Percentiles rank a stretch among this genome's conserved stretches.
phyloP scores from a whole-genome alignment of 2,888 invertebrate genomes.

The Lepeophtheirus nordmannii region DNA sequence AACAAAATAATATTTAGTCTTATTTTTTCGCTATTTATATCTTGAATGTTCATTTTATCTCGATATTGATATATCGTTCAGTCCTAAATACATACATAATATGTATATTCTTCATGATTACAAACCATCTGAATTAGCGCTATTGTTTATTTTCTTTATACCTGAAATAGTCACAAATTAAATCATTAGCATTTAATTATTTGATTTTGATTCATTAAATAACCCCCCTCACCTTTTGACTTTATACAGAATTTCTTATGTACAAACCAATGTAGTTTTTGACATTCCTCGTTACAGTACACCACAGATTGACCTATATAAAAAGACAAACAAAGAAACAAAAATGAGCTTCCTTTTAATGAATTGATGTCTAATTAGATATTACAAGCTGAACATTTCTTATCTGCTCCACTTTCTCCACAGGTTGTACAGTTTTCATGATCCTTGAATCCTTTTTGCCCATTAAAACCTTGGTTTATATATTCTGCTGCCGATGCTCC shows the following conservation, averaged over 20 bases:
- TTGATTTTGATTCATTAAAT: too few relatives aligned
- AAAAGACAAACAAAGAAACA: not conserved
- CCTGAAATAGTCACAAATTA: too few relatives aligned
- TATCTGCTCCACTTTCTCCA: slow-evolving; percentile 70
- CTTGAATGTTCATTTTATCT: too few relatives aligned
- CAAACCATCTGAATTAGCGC: too few relatives aligned
- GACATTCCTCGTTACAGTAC: slow-evolving; percentile 88
- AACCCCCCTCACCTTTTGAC: too few relatives aligned
- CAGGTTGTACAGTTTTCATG: slow-evolving; percentile 60
- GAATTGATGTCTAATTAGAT: slow-evolving; percentile 32
- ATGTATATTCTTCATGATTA: too few relatives aligned
- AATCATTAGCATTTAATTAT: too few relatives aligned
- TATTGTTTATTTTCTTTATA: too few relatives aligned
- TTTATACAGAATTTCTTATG: slow-evolving; percentile 67
- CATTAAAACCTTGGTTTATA: slow-evolving; percentile 66
- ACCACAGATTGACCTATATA: slow-evolving; percentile 56
- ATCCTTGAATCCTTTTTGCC: slow-evolving; percentile 62
- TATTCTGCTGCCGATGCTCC: slow-evolving; percentile 36
- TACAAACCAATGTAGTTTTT: slow-evolving; percentile 78
- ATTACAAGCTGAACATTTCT: slow-evolving; percentile 89
- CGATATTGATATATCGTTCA: too few relatives aligned
- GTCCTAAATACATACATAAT: too few relatives aligned
- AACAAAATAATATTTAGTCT: too few relatives aligned
- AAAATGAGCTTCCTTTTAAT: not conserved
- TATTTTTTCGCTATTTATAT: too few relatives aligned